Evolutionary conservation across 2,113 vertebrate genomes (phyloP).

Genomic region (Mirounga angustirostris): DNA sequence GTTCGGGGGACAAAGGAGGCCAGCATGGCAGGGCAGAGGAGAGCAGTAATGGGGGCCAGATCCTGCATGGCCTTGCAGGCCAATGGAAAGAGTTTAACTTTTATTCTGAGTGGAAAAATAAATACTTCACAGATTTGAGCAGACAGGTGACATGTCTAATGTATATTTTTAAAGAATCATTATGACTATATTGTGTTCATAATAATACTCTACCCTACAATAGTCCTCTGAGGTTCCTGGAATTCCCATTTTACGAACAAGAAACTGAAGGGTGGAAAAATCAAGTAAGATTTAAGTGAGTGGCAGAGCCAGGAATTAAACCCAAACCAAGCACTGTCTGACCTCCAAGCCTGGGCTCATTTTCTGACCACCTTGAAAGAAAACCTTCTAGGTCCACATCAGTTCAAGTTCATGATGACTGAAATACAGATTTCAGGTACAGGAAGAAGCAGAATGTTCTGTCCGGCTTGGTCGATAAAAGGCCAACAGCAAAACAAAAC

Average conservation of each 20-base stretch:
- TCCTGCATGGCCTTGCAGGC: accelerated
- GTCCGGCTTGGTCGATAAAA: neutral
- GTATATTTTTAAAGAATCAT: neutral
- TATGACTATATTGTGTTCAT: neutral
- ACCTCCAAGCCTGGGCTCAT: neutral
- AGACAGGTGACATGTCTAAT: neutral
- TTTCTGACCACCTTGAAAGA: neutral
- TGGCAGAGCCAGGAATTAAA: neutral
- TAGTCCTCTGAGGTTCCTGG: neutral
- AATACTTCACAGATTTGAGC: neutral
- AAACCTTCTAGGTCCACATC: neutral
- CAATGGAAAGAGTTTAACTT: neutral
- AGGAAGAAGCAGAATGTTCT: neutral
- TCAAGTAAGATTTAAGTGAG: neutral
- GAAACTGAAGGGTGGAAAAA: neutral
- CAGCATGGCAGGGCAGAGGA: neutral
- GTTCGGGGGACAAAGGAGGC: neutral
- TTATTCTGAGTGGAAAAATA: neutral
- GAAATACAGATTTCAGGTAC: neutral
- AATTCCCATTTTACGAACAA: neutral
- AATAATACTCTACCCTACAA: neutral
- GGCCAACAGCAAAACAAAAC: neutral
- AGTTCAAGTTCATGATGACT: neutral
- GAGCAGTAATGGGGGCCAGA: neutral
- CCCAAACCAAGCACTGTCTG: neutral